Base-by-base conservation (phyloP, 2,113 vertebrate genomes). In the Gopherus evgoodei region DNA sequence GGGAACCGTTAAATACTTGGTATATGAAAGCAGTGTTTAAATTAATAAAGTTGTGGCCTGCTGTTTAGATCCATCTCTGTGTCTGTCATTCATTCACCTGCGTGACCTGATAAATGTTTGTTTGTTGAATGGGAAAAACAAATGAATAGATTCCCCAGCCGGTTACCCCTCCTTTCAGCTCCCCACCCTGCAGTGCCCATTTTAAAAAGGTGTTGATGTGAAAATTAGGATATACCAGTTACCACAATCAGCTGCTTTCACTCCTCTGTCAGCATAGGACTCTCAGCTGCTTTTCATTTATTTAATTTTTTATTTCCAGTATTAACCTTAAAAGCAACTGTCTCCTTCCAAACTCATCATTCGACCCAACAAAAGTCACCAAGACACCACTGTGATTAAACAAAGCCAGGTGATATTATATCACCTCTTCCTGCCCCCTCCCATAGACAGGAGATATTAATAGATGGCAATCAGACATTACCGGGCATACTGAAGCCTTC, bases 171-270 rank as follows among this genome's bases (percentile, higher is more conserved):
- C 22, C 80, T 38, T 22, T 19, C 2, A 6, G 44, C 31, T 47
- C 72, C 81, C 27, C 6, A 82, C 6, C 16, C 42, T 56, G 69
- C 62, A 50, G 13, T 44, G 19, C 17, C 81, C 38, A 44, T 42
- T 87, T 93, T 62, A 76, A 93, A 90, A 69, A 93, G 79, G n/a
- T 35, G 81, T 54, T 59, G 57, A 86, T 87, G 25, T 83, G 21
- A 83, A 92, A 87, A 94, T 29, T 11, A 72, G n/a, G 49, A 5
- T 59, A 86, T 29, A 53, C 5, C 24, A 24, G 2, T 11, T 31
- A 56, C 11, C 19, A n/a, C 0, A 1, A 81, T 22, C 19, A 81
- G 24, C 8, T 47, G 2, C 27, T 81, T 94, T 83, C n/a, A 53
- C 56, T 69, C 81, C 89, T 8, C n/a, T 11, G 2, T 62, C 50